Conservation (phyloP, 2,113 vertebrate species). For the Nycticorax nycticorax region DNA sequence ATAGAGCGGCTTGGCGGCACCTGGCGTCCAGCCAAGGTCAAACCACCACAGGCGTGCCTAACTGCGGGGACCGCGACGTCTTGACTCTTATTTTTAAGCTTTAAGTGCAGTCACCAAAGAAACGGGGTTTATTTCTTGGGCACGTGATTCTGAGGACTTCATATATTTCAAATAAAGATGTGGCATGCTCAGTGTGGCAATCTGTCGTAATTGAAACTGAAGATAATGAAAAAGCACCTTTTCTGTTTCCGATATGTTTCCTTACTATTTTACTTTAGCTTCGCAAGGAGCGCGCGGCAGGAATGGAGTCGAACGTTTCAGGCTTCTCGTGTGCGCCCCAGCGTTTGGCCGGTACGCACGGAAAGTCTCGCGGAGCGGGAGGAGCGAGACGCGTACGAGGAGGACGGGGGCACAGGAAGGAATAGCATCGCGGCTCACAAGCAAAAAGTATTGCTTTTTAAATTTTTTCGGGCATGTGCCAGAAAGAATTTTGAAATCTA, state of each 20-base stretch:
- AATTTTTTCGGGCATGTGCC: neutral
- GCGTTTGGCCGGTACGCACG: rapidly evolving
- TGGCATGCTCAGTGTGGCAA: neutral
- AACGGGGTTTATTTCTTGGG: neutral
- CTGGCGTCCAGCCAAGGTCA: too few relatives aligned
- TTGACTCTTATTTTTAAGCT: neutral
- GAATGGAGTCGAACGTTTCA: too few relatives aligned
- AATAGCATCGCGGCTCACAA: neutral
- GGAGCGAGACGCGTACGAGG: rapidly evolving
- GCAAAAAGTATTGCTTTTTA: neutral
- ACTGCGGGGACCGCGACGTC: rapidly evolving
- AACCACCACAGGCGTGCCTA: neutral
- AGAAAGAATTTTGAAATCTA: neutral
- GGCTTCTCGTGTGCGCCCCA: rapidly evolving
- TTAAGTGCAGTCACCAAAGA: neutral
- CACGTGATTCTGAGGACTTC: neutral
- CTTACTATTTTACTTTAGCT: neutral
- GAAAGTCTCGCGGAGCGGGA: neutral
- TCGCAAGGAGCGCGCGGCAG: too few relatives aligned
- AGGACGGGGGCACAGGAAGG: neutral
- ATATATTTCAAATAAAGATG: neutral
- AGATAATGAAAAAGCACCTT: neutral
- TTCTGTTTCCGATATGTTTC: neutral
- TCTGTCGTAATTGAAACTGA: neutral
- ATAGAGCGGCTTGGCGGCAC: too few relatives aligned